Percentiles rank a stretch among this genome's conserved stretches.
These are phyloP conservation scores for Coelopa pilipes DNA, from an alignment of 2,888 invertebrate species.

Conservation along the genomic window DNA sequence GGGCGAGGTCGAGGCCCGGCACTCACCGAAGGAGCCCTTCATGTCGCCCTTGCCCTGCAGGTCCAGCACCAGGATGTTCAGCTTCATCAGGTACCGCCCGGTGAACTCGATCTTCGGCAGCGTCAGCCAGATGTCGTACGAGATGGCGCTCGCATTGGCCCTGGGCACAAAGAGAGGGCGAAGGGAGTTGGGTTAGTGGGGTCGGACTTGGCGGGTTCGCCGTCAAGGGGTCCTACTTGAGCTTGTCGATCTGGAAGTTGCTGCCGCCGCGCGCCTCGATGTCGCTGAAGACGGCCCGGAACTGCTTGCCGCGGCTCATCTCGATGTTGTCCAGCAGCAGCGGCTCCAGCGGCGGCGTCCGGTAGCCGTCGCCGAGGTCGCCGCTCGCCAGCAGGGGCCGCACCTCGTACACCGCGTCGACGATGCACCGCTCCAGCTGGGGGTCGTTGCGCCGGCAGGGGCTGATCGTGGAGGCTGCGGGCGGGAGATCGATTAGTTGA, in stretches of 20 bases:
- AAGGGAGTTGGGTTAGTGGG: too few relatives aligned
- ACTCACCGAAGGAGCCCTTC: constrained; percentile 60
- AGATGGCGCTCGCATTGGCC: constrained; percentile 59
- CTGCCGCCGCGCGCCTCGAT: constrained; percentile 64
- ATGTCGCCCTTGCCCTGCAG: constrained; percentile 64
- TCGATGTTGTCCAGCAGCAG: constrained; percentile 62
- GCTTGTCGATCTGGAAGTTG: constrained; percentile 64
- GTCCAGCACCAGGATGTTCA: constrained; percentile 62
- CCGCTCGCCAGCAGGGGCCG: constrained; percentile 61
- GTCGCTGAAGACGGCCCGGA: constrained; percentile 62
- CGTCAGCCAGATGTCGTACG: constrained; percentile 62
- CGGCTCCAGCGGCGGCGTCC: constrained; percentile 62
- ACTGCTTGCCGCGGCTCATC: constrained; percentile 61
- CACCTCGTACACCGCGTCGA: constrained; percentile 59
- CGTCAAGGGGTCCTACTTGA: too few relatives aligned
- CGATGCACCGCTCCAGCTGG: constrained; percentile 61
- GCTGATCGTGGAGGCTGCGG: constrained; percentile 58
- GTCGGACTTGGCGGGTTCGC: too few relatives aligned
- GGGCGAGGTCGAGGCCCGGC: too few relatives aligned
- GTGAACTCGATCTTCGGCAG: constrained; percentile 63
- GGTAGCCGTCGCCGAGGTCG: constrained; percentile 64
- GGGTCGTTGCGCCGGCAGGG: constrained; percentile 65
- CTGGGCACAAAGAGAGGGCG: constrained; percentile 45
- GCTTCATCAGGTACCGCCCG: constrained; percentile 62
- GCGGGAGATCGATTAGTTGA: too few relatives aligned